Percentiles rank a stretch among this genome's conserved stretches.
These are phyloP conservation scores for Coptotermes formosanus DNA, from an alignment of 1,140 invertebrate species.

Conservation along the genomic window DNA sequence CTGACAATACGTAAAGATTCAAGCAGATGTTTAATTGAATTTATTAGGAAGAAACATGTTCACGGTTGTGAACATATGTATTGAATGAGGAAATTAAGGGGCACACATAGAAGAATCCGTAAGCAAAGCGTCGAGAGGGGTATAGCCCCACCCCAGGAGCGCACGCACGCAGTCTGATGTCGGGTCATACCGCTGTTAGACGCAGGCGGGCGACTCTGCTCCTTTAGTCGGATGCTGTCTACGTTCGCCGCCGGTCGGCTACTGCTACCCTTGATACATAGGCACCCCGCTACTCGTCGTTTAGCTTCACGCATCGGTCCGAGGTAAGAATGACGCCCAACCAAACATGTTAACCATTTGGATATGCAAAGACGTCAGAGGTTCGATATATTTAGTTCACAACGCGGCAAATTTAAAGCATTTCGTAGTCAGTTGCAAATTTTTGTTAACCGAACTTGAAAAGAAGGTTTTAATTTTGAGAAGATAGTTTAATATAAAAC, in stretches of 20 bases:
- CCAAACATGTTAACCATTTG: too few species aligned
- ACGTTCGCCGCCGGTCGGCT: neutral
- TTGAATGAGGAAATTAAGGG: neutral
- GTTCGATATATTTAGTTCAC: too few species aligned
- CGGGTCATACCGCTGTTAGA: neutral
- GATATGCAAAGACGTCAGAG: too few species aligned
- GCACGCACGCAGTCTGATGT: neutral
- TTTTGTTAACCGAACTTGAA: too few species aligned
- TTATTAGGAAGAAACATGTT: too few species aligned
- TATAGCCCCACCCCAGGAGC: neutral
- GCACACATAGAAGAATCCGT: neutral
- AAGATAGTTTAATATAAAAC: too few species aligned
- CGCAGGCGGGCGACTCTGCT: neutral
- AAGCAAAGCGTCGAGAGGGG: neutral
- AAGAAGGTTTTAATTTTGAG: too few species aligned
- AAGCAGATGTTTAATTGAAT: too few species aligned
- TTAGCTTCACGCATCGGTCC: neutral
- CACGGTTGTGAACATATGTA: neutral
- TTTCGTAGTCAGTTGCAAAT: too few species aligned
- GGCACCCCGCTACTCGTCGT: neutral
- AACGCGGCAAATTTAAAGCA: too few species aligned
- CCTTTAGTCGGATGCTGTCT: slow-evolving; percentile 1
- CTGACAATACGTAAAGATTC: too few species aligned
- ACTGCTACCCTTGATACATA: neutral
- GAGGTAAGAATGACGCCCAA: neutral